Evolutionary conservation across 2,797 vertebrate species (phyloP), one percentile per base, ranked within the genome.

Genomic region (Crypturellus tataupa): DNA sequence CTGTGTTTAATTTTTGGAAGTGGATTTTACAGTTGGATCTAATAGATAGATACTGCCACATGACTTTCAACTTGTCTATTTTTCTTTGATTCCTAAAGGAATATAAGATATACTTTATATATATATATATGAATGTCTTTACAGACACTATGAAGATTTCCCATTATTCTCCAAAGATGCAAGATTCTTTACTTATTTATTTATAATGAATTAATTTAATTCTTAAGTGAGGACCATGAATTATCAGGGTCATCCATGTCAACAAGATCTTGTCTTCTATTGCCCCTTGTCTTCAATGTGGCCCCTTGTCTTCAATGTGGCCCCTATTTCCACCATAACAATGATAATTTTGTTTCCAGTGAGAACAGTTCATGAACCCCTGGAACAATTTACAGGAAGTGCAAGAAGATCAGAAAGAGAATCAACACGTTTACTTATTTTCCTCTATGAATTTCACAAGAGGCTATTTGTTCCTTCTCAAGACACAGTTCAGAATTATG

Each of bases 41-140:
- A 25, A 78, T 20, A 72, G 56, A 42, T 3, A 73, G 24, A 39
- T 23, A 40, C 4, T 37, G 6, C 9, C 0, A 0, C 2, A 9
- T 10, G 8, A 0, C 0, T 65, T 90, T 83, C 17, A 18, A 24
- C 5, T 29, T 78, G 7, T 63, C 1, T 23, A 23, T 27, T 49
- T 29, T 68, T 85, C 72, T 75, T 25, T 59, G 3, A 2, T 69
- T 6, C 17, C 9, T 23, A 46, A 3, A 21, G 18, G 39, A 76
- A 62, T 79, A 47, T 10, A 25, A 68, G 7, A 51, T 60, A 71
- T 6, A 18, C 39, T 23, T 6, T 49, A 49, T 49, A 49, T 24
- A 18, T 18, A 17, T 47, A 24, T 25, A 49, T 24, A 24, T 49
- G 24, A 24, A 49, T 49, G 7, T 24, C 10, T 49, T 76, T 73